Evolutionary conservation across 2,113 vertebrate species (phyloP), one percentile per base, ranked within the genome.

Genomic region (Ageneiosus marmoratus): DNA sequence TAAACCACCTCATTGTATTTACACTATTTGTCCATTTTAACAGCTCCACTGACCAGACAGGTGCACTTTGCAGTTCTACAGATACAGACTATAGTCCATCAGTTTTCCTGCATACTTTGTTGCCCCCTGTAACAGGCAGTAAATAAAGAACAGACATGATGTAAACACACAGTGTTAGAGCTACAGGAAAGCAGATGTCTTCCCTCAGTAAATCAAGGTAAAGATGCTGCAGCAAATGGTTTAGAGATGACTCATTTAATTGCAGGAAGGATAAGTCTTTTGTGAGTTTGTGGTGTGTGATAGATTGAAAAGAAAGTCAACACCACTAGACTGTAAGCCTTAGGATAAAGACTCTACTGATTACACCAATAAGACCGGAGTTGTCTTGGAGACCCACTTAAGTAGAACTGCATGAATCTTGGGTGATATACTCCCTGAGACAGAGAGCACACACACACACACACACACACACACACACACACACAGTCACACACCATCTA

Each of bases 351-450:
- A 82, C 41, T n/a, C 32, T 16, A 65, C 53, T 63, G 77, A 77
- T 83, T 77, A 44, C 73, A 69, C 32, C 56, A 77, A 77, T 86
- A 84, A 81, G n/a, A 78, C n/a, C 74, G 60, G 53, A 72, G 80
- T 65, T 79, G 50, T 79, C 80, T 24, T 37, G 48, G 48, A 58
- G 63, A 84, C 24, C 29, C 37, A 67, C 10, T 77, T 60, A 84
- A 82, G 70, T 44, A 79, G 80, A 79, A 65, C 82, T 56, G 48
- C 79, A 74, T 84, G 51, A 84, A 82, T 78, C 79, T 74, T 65
- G n/a, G 27, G 18, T 11, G 60, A 87, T 62, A 51, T 53, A 53
- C 86, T 83, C 53, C 70, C 76, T 75, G 12, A 60, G 83, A 85
- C 83, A 85, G 58, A 80, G 46, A 69, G 29, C 76, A 53, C 74